Evolutionary conservation across 2,113 vertebrate genomes (phyloP), one percentile per base, ranked within the genome.

Genomic region (Pycnonotus jocosus): DNA sequence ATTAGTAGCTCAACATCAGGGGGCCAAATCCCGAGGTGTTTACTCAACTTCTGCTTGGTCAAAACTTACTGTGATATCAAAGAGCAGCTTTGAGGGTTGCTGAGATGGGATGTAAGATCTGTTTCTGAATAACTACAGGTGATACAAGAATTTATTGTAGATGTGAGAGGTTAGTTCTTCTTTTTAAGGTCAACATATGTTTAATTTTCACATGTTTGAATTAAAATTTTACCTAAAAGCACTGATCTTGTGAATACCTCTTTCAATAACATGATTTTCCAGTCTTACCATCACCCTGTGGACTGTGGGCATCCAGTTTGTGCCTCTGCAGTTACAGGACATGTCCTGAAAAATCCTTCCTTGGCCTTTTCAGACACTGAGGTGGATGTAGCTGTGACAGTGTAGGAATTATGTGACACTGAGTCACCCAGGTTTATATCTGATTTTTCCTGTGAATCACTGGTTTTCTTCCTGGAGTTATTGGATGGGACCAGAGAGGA

Each of bases 241-340:
- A 37, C 8, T 6, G 33, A 15, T 64, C 38, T 66, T 53, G 35
- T 72, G 64, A 76, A 50, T 33, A 14, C 12, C 2, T 72, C 33
- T 71, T 81, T 80, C 1, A 1, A 6, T 12, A 40, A 4, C 0
- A 0, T 76, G 81, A 66, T 28, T 80, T 79, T 82, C 37, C n/a
- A 69, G 42, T 84, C 68, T 68, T 22, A 33, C 47, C 66, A 35
- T 72, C 25, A 25, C 11, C 1, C 0, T 1, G 1, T 15, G n/a
- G 71, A 47, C 40, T 25, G 12, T n/a, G 47, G 37, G 37, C 23
- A 35, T 69, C n/a, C 51, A 38, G 16, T 38, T 79, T 54, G 31
- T 78, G 37, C 31, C 48, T 78, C 40, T 86, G 27, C 37, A 70
- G 68, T 40, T 71, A 51, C 0, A 8, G 45, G 24, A 11, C 2